Evolutionary conservation across 1,140 invertebrate genomes (phyloP).

Genomic region (Cyphomyrmex costatus): DNA sequence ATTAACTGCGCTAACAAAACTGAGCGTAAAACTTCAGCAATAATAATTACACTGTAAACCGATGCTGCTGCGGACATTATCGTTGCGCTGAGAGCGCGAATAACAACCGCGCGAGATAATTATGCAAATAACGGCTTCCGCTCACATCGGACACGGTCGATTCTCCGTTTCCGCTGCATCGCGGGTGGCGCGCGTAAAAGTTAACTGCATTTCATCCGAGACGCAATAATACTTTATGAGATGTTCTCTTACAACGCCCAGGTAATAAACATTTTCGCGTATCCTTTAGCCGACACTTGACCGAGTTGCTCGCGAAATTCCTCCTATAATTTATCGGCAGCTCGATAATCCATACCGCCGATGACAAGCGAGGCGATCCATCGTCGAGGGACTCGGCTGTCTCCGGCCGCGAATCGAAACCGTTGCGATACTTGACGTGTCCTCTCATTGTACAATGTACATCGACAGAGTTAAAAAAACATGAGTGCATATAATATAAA

Average conservation of each 20-base stretch:
- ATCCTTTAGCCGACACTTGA: neutral
- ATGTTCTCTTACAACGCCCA: constrained; percentile 18
- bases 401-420: constrained; percentile 42
- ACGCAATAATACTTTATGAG: constrained; percentile 60
- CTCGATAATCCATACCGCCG: constrained; percentile 39
- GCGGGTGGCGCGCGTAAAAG: constrained; percentile 39
- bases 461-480: constrained; percentile 8
- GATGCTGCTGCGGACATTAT: constrained; percentile 45
- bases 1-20: constrained; percentile 13
- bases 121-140: constrained; percentile 52
- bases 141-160: constrained; percentile 18
- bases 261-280: constrained; percentile 50
- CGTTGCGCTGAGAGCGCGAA: constrained; percentile 48
- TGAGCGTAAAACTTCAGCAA: constrained; percentile 13
- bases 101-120: constrained; percentile 51
- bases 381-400: constrained; percentile 43
- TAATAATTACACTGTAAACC: constrained; percentile 53
- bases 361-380: constrained; percentile 44
- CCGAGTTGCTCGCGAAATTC: constrained; percentile 22
- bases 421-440: constrained; percentile 35
- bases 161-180: constrained; percentile 37
- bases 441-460: constrained; percentile 17
- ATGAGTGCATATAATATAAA: too few species aligned
- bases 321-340: constrained; percentile 46
- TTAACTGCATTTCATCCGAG: constrained; percentile 56